Conservation (phyloP, 2,113 vertebrate genomes). For the Macaca nemestrina region DNA sequence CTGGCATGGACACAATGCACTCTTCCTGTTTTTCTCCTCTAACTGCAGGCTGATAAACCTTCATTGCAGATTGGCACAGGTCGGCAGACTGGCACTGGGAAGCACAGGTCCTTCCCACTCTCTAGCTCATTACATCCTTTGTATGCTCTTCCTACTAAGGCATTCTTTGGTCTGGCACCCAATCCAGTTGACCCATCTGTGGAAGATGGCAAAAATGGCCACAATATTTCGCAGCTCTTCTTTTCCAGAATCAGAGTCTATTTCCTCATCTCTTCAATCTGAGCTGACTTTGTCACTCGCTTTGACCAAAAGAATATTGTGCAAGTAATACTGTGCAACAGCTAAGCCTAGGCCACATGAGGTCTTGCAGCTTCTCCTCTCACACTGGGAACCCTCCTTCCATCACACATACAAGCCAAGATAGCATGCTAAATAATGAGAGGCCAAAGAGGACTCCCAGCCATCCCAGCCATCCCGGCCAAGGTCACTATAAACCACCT, state of each 20-base stretch:
- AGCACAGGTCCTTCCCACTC: background rate
- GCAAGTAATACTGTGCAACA: background rate
- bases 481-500: background rate
- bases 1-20: rapidly evolving
- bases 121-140: background rate
- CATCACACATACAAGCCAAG: background rate
- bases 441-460: background rate
- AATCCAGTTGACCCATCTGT: background rate
- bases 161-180: background rate
- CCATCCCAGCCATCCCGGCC: background rate
- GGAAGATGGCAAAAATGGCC: background rate
- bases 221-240: background rate
- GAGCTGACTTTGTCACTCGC: background rate
- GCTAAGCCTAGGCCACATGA: background rate
- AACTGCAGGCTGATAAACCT: background rate
- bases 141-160: background rate
- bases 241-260: background rate
- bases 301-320: background rate
- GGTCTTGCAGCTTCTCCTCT: background rate
- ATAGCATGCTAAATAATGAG: background rate
- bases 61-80: background rate
- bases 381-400: background rate
- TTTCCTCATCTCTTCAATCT: background rate
- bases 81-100: background rate
- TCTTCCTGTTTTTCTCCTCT: background rate